phyloP scores from a whole-genome alignment of 2,888 invertebrate species.

The Apoderus coryli region DNA sequence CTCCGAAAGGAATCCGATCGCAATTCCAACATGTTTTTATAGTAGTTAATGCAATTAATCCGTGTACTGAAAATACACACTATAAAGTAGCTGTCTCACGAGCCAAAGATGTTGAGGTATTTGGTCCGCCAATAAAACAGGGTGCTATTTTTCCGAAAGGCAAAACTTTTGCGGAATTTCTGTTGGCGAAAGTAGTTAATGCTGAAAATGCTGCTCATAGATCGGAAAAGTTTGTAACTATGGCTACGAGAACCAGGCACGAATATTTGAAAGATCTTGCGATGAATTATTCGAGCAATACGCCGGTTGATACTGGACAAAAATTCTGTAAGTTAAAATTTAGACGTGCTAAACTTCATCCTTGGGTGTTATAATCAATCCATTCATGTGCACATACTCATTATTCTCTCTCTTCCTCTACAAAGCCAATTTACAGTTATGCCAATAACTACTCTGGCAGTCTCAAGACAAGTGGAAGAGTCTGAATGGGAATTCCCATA shows the following conservation, averaged over 20 bases:
- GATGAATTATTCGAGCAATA: slow-evolving; percentile 65
- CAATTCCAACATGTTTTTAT: slow-evolving; percentile 98
- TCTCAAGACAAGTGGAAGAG: no score
- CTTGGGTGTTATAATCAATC: no score
- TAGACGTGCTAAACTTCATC: no score
- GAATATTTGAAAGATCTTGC: slow-evolving; percentile 92
- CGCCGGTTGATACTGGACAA: slow-evolving; percentile 68
- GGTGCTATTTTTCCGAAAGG: slow-evolving; percentile 79
- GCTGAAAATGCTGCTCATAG: slow-evolving; percentile 94
- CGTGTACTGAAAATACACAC: slow-evolving; percentile 80
- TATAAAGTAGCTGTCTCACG: slow-evolving; percentile 56
- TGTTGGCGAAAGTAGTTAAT: slow-evolving; percentile 90
- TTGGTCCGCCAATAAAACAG: slow-evolving; percentile 88
- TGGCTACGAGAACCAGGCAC: slow-evolving; percentile 90
- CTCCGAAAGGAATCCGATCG: slow-evolving; percentile 85
- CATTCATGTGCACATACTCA: no score
- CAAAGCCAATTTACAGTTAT: no score
- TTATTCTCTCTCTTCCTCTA: no score
- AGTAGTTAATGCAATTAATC: slow-evolving; percentile 76
- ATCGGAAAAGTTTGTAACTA: slow-evolving; percentile 91
- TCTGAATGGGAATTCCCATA: no score
- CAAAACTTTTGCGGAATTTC: slow-evolving; percentile 86
- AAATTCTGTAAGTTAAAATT: slow-evolving; percentile 79
- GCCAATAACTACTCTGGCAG: no score
- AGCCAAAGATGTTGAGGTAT: slow-evolving; percentile 88